Evolutionary conservation across 2,797 vertebrate genomes (phyloP).

Genomic region (Peromyscus attwateri): DNA sequence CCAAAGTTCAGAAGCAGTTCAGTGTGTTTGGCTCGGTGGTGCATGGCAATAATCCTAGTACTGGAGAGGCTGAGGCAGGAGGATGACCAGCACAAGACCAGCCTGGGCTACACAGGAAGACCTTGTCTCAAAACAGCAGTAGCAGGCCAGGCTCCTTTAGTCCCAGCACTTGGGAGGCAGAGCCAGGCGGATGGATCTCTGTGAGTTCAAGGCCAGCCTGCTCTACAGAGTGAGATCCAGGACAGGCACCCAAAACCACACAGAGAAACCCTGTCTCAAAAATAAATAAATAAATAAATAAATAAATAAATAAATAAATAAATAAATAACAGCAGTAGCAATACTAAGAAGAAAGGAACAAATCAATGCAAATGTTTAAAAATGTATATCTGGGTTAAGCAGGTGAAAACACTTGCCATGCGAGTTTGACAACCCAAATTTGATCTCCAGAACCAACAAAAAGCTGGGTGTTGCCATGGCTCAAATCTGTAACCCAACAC

Average conservation of each 20-base stretch:
- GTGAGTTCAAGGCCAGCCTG: too few species aligned
- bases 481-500: neutral
- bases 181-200: too few species aligned
- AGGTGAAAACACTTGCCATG: neutral
- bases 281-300: too few species aligned
- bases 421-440: neutral
- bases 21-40: neutral
- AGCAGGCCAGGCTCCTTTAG: neutral
- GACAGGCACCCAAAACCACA: too few species aligned
- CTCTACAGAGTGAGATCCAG: too few species aligned
- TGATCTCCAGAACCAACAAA: neutral
- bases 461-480: neutral
- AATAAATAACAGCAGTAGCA: neutral
- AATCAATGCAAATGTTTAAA: neutral
- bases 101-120: neutral
- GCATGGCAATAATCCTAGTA: neutral
- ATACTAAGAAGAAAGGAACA: neutral
- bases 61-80: neutral
- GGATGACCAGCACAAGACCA: neutral
- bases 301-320: too few species aligned
- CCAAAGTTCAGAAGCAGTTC: neutral
- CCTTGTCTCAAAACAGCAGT: neutral
- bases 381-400: neutral
- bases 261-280: too few species aligned
- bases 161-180: too few species aligned